A percentile compares a stretch with the other conserved stretches of the same genome.
Evolutionary conservation across 2,888 invertebrate species (phyloP).

Genomic region (Campoletis raptor): DNA sequence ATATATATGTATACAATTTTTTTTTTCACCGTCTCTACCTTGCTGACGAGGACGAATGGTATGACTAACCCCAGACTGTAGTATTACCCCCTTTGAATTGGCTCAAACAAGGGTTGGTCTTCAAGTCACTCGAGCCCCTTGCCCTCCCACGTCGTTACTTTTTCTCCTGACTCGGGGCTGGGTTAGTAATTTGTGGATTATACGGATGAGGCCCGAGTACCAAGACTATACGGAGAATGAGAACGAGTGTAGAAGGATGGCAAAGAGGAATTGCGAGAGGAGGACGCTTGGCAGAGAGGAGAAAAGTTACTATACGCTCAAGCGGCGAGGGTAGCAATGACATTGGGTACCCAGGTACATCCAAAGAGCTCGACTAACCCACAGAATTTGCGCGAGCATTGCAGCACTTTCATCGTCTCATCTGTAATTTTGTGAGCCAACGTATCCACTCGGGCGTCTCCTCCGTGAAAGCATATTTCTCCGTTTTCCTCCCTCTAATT

Average conservation of each 20-base stretch:
- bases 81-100: constrained; percentile 78
- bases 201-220: constrained; percentile 71
- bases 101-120: constrained; percentile 79
- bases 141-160: constrained; percentile 46
- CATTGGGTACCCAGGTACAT: constrained; percentile 45
- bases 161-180: constrained; percentile 70
- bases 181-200: constrained; percentile 82
- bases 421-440: constrained; percentile 78
- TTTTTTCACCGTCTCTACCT: constrained; percentile 66
- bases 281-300: constrained; percentile 16
- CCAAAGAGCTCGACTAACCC: constrained; percentile 61
- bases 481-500: constrained; percentile 58
- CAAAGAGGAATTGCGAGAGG: constrained; percentile 49
- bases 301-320: constrained; percentile 10
- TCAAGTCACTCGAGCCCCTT: constrained; percentile 73
- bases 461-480: constrained; percentile 52
- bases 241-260: constrained; percentile 38
- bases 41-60: constrained; percentile 71
- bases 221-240: constrained; percentile 30
- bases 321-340: constrained; percentile 44
- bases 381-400: constrained; percentile 62
- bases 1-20: constrained; percentile 16
- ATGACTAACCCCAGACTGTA: constrained; percentile 65
- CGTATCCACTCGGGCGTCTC: constrained; percentile 57
- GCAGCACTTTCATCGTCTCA: constrained; percentile 70